A percentile compares a stretch with the other conserved stretches of the same genome.
Conservation (phyloP, 2,113 vertebrate genomes). For the Misgurnus mizolepis region DNA sequence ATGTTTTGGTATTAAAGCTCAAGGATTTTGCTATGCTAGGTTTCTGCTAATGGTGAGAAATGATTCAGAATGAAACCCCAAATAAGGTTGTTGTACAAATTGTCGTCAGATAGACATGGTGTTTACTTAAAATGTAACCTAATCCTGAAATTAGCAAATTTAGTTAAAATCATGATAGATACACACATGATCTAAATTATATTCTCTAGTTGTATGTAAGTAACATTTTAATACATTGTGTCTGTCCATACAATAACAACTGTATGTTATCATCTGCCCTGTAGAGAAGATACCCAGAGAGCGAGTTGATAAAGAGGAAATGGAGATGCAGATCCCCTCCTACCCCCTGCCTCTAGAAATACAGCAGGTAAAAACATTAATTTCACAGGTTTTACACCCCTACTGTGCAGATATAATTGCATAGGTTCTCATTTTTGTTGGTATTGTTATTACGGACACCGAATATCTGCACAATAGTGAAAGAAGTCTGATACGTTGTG, state of each 20-base stretch:
- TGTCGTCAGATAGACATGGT: background rate
- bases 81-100: background rate
- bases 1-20: background rate
- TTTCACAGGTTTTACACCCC: constrained; percentile 37
- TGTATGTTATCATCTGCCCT: background rate
- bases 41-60: background rate
- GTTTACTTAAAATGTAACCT: background rate
- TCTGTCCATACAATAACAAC: background rate
- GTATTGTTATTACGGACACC: background rate
- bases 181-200: too few relatives aligned
- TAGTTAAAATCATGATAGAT: too few relatives aligned
- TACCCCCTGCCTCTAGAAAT: constrained; percentile 75
- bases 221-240: too few relatives aligned
- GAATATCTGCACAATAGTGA: background rate
- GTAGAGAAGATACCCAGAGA: constrained; percentile 18
- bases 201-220: too few relatives aligned
- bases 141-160: too few relatives aligned
- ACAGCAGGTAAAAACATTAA: constrained; percentile 66
- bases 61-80: background rate
- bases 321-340: constrained; percentile 60
- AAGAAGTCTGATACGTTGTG: background rate
- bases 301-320: constrained; percentile 54
- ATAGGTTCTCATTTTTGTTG: constrained; percentile 26
- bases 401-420: constrained; percentile 23
- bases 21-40: background rate